Evolutionary conservation across 1,140 invertebrate genomes (phyloP), one percentile per base, ranked within the genome.

Genomic region (Pachyrhynchus sulphureomaculatus): DNA sequence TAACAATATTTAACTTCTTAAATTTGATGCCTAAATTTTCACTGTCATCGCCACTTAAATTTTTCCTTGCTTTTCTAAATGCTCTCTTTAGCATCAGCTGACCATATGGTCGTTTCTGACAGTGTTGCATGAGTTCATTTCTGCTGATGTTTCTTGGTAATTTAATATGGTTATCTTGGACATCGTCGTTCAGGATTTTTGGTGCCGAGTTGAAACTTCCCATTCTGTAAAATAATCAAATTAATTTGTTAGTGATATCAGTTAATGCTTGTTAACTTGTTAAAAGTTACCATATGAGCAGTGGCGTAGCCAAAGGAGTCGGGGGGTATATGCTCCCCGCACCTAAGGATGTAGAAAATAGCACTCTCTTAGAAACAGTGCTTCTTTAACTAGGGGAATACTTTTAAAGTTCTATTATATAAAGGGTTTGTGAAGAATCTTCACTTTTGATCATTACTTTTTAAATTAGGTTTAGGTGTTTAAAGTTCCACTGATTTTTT

Each of bases 131-230:
- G 20, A 86, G 68, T 44, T 83, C 81, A 4, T 78, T 73, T 15
- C 79, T 69, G 36, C 76, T 81, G 52, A 83, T 71, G 2, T 74
- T 72, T 20, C 79, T 71, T 9, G 80, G 80, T 41, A 86, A 65
- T 21, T 78, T 71, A 10, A 88, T 64, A 57, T 84, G 82, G 63
- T 82, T 78, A 71, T 88, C 87, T 73, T 86, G 83, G 10, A 76
- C 76, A 71, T 88, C 86, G 60, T 82, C 79, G 69, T 87, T 86
- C 54, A 81, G 73, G 49, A 88, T 84, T 73, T 86, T 85, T 41
- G 85, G 84, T 5, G 84, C 78, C 20, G 86, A 86, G 39, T 84
- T 86, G 64, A 88, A 88, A 73, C 86, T 88, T 24, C 87, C 87
- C 87, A 89, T 89, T 74, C 87, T 89, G 72, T 2, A 80, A 80